Evolutionary conservation across 2,113 vertebrate species (phyloP).

Genomic region (Ammospiza caudacuta): DNA sequence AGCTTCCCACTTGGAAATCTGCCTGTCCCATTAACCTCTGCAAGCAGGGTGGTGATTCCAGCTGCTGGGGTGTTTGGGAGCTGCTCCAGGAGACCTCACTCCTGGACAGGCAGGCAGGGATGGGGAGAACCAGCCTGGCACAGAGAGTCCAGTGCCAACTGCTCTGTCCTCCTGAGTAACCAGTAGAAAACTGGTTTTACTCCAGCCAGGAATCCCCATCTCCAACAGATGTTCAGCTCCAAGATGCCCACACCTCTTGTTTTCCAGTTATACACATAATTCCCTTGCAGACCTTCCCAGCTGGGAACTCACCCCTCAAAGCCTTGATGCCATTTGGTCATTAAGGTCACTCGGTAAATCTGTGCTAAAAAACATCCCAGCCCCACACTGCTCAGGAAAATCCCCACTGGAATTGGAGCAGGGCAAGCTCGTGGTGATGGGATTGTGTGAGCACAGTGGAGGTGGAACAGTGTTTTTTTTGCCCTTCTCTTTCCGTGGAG

Average conservation of each 20-base stretch:
- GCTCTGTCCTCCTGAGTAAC: background rate
- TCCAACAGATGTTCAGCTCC: background rate
- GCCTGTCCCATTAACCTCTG: slow-evolving; percentile 22
- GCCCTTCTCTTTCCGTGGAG: background rate
- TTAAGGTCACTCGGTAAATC: background rate
- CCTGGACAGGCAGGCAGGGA: background rate
- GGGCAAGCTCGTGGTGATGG: background rate
- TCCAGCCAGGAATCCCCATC: background rate
- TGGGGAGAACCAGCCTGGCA: background rate
- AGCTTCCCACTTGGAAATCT: slow-evolving; percentile 42
- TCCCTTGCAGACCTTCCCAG: background rate
- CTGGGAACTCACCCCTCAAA: background rate
- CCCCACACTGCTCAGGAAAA: background rate
- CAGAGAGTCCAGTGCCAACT: background rate
- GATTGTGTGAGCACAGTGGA: background rate
- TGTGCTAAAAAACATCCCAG: background rate
- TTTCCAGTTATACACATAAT: background rate
- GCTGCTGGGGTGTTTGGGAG: background rate
- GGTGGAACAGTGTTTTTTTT: background rate
- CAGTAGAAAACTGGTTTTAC: background rate
- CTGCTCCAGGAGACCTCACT: background rate
- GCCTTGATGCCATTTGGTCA: accelerated
- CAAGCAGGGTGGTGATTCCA: background rate
- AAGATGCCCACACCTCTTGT: background rate
- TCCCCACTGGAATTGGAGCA: background rate